Base-by-base conservation (phyloP, 2,888 invertebrate species). In the Xestia xanthographa region DNA sequence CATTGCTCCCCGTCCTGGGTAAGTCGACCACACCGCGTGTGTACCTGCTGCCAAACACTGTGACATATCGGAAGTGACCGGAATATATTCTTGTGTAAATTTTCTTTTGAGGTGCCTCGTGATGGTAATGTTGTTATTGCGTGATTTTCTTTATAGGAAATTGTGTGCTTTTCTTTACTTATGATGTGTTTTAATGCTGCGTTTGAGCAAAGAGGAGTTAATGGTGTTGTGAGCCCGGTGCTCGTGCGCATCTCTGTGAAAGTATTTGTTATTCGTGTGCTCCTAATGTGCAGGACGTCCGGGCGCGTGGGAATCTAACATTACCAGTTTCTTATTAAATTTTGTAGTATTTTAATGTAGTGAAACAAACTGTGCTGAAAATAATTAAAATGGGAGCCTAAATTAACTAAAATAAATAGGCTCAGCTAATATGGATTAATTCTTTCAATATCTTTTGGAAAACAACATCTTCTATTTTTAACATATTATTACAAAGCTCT, bases 1-100 rank as follows among this genome's bases (percentile, higher is more conserved):
- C 94, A 88, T 93, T 96, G 92, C 95, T 96, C 95, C 96, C 96
- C 92, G 90, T 95, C 81, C 92, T 96, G 93, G 96, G 96, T 96
- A 96, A 96, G 96, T 96, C 82, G 81, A 84, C 81, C 74, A 65
- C 71, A 75, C 58, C 83, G 80, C 86, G 75, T 80, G 89, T 86
- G 86, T 86, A 83, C 83, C 88, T 87, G 83, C 80, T 82, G 71
- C 82, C 82, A 79, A 84, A 82, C 82, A 87, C 84, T 89, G 90
- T 91, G 89, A 86, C 72, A 79, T 80, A 88, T 86, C 88, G 90
- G 91, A 91, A 91, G 92, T 92, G 92, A 87, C 81, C 80, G 85
- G 79, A 86, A 80, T 79, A 70, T 45, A 56, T 60, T 26, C 43
- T 43, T 78, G 88, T 87, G 87, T 81, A 73, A 72, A 77, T 84